phyloP scores from a whole-genome alignment of 2,797 vertebrate species.

The Graptemys geographica region DNA sequence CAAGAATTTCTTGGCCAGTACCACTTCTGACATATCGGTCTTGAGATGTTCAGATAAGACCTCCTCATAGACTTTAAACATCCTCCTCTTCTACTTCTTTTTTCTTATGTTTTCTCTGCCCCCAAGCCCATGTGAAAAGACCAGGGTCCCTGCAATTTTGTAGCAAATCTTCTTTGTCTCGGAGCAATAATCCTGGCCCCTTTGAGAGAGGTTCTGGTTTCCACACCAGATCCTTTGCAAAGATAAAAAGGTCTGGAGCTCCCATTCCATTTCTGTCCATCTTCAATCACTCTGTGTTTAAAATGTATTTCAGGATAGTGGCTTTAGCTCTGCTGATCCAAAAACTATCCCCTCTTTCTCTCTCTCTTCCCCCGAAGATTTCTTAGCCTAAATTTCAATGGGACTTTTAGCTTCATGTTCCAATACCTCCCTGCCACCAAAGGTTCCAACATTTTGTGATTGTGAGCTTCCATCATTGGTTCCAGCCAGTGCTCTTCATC shows the following conservation, averaged over 20 bases:
- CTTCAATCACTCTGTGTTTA: not conserved
- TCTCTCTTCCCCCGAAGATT: not conserved
- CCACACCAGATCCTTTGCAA: not conserved
- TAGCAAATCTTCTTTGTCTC: not conserved
- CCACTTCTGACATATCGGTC: not conserved
- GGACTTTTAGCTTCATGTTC: not conserved
- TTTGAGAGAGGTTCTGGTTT: no score
- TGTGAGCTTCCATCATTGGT: not conserved
- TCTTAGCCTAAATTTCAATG: not conserved
- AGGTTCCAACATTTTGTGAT: not conserved
- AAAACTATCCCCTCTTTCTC: not conserved
- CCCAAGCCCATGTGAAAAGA: no score
- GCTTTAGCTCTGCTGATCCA: not conserved
- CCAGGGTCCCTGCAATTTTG: not conserved
- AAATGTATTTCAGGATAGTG: not conserved
- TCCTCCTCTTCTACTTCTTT: no score
- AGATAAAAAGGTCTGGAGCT: not conserved
- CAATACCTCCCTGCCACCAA: not conserved
- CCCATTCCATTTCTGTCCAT: not conserved
- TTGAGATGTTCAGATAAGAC: not conserved
- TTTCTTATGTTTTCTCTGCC: no score
- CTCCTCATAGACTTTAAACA: no score
- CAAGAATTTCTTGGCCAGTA: not conserved
- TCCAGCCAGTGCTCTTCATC: not conserved
- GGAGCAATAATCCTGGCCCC: not conserved